phyloP scores from a whole-genome alignment of 1,140 invertebrate genomes.

The Papilio polyxenes region DNA sequence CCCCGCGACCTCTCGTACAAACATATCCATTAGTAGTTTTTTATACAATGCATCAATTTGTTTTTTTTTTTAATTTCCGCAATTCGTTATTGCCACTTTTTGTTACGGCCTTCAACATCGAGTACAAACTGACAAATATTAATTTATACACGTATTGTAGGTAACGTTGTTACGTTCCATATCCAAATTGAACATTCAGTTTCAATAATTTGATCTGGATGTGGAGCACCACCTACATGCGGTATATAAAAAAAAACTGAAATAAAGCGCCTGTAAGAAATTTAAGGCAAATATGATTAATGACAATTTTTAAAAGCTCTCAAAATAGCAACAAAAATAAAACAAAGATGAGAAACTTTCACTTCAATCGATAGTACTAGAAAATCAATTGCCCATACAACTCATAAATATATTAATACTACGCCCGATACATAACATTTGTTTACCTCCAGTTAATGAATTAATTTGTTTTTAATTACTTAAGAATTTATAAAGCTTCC shows the following conservation, averaged over 20 bases:
- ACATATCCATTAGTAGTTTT: constrained; percentile 23
- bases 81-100: constrained; percentile 1
- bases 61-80: constrained; percentile 25
- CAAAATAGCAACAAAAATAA: background rate
- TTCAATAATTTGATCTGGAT: background rate
- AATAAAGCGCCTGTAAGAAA: background rate
- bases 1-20: background rate
- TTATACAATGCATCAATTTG: constrained; percentile 7
- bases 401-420: background rate
- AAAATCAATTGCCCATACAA: background rate
- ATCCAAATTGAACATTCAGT: background rate
- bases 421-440: background rate
- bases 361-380: background rate
- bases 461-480: background rate
- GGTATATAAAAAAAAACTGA: background rate
- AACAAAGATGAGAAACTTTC: background rate
- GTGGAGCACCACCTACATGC: background rate
- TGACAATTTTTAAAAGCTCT: background rate
- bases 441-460: background rate
- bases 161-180: background rate
- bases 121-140: background rate
- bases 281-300: background rate
- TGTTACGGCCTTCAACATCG: background rate
- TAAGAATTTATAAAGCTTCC: background rate
- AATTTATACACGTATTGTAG: background rate